phyloP scores from a whole-genome alignment of 2,797 vertebrate species.

The Simalia tracyae region DNA sequence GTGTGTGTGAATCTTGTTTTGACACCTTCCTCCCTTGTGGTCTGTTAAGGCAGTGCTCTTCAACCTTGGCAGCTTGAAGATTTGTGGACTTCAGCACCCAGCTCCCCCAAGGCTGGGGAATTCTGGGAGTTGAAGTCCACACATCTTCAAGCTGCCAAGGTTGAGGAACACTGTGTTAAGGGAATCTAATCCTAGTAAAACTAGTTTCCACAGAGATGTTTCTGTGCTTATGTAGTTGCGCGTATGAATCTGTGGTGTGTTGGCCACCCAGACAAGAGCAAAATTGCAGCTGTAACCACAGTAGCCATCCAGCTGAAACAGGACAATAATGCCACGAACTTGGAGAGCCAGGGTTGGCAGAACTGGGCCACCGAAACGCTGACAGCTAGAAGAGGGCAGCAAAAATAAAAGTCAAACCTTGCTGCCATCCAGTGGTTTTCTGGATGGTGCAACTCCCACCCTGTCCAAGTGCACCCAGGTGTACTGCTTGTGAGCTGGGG shows the following conservation, averaged over 20 bases:
- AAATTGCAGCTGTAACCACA: neutral
- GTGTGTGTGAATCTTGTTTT: neutral
- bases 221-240: neutral
- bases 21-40: neutral
- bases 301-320: neutral
- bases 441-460: neutral
- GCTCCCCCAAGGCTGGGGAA: too few species aligned
- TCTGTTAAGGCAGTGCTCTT: neutral
- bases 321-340: neutral
- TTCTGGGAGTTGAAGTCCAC: too few species aligned
- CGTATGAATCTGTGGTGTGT: neutral
- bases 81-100: too few species aligned
- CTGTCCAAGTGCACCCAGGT: neutral
- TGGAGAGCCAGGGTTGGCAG: neutral
- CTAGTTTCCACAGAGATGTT: neutral
- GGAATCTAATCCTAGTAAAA: neutral
- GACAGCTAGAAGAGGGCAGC: neutral
- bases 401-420: neutral
- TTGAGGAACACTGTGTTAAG: neutral
- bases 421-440: neutral
- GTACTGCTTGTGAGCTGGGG: neutral
- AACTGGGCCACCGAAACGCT: neutral
- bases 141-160: too few species aligned
- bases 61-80: too few species aligned
- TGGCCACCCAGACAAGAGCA: neutral